These are phyloP conservation scores for Macrotis lagotis DNA, from an alignment of 2,113 vertebrate species.

Conservation along the genomic window DNA sequence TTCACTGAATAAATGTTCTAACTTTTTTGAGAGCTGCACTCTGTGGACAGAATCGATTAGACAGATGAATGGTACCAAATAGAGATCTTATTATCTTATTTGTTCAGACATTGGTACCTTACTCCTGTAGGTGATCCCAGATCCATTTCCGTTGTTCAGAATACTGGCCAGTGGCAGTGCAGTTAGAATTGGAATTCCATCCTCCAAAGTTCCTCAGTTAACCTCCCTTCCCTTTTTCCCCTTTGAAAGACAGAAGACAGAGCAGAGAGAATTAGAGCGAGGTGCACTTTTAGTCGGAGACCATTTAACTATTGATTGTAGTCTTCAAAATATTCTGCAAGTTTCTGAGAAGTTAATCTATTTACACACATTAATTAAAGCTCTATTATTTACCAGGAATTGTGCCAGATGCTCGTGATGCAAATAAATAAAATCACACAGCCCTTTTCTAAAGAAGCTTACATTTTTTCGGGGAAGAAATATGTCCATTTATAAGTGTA, in stretches of 20 bases:
- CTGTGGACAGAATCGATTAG: too few species aligned
- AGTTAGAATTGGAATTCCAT: background rate
- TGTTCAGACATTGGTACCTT: background rate
- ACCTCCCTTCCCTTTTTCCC: background rate
- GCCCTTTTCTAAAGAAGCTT: background rate
- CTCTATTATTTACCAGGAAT: background rate
- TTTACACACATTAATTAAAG: background rate
- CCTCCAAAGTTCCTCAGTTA: background rate
- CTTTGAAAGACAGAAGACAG: too few species aligned
- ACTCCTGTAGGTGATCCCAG: background rate
- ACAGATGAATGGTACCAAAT: background rate
- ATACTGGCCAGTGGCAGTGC: background rate
- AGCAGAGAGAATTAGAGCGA: background rate
- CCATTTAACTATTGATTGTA: background rate
- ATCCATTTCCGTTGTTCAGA: slow-evolving; percentile 6
- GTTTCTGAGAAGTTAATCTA: background rate
- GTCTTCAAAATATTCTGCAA: background rate
- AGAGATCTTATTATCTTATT: background rate
- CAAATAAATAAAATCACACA: background rate
- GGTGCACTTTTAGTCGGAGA: background rate
- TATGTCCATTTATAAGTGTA: background rate
- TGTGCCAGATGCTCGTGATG: background rate
- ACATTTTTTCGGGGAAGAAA: too few species aligned
- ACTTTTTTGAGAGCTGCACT: too few species aligned
- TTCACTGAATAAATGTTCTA: too few species aligned